Base-by-base conservation (phyloP, 2,113 vertebrate genomes). In the Rhodinocichla rosea region DNA sequence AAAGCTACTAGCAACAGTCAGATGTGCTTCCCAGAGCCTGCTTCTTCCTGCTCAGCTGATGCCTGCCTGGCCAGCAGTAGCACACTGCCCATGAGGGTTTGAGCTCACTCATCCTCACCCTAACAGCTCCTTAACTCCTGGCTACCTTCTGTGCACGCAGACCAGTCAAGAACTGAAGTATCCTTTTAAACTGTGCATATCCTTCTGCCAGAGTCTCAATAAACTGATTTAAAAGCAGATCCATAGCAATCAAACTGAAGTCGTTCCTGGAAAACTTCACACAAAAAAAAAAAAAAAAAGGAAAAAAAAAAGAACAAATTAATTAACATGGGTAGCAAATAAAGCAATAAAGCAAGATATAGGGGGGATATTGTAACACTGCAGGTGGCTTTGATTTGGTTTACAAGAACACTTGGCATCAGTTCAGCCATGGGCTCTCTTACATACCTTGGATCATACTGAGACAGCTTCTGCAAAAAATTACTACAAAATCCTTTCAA, bases 21-120 rank as follows among this genome's bases (percentile, higher is more conserved):
- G 40, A 55, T 62, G n/a, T 67, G 59, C 18, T 60, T 35, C 18
- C 37, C 0, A 0, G 20, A 56, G 17, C 23, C 27, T 0, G 0
- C 7, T 13, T 44, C 33, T 11, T 33, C 40, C 74, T 7, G 14
- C 35, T 28, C 45, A 59, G 37, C 47, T 6, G 33, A 23, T 47
- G 49, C 42, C 63, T 40, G 37, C 50, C 70, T 7, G 28, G 37
- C 28, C 56, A 45, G 63, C 39, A 60, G 22, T 1, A 33, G 39
- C 39, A n/a, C 28, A 6, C 13, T 23, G 15, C 55, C 20, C 33
- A 15, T 35, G 18, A 27, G 4, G 27, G 2, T 30, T 39, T 23
- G 40, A 30, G 30, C 19, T 40, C 42, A 24, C 20, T 30, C 0
- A 1, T 42, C 39, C 47, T 80, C 42, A 71, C 45, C 64, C 44